Conservation (phyloP, 1,140 invertebrate species). For the Globodera rostochiensis region DNA sequence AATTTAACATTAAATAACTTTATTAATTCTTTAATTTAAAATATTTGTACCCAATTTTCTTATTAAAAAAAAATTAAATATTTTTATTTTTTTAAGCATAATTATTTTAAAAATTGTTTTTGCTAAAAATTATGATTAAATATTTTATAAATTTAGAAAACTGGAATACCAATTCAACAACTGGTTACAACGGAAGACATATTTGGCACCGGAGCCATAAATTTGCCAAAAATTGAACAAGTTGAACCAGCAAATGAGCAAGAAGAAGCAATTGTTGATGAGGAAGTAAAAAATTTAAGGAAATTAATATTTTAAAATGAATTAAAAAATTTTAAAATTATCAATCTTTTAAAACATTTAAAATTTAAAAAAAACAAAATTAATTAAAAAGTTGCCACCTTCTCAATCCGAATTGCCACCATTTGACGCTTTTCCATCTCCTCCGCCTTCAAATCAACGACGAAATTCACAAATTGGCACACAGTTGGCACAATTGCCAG, state of each 20-base stretch:
- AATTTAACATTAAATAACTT: not conserved
- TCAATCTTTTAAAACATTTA: not conserved
- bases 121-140: too few relatives aligned
- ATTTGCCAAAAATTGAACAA: not conserved
- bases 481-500: constrained; percentile 9
- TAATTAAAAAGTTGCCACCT: constrained; percentile 6
- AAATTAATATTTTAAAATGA: too few relatives aligned
- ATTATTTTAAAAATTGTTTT: too few relatives aligned
- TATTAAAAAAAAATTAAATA: not conserved
- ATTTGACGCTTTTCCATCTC: constrained; percentile 25
- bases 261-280: not conserved
- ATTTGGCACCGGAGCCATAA: not conserved
- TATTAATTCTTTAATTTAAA: not conserved
- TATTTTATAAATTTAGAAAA: not conserved
- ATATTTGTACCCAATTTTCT: not conserved
- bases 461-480: not conserved
- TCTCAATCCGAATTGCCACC: constrained; percentile 12
- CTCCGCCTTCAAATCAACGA: not conserved
- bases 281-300: not conserved
- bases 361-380: not conserved
- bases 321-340: not conserved
- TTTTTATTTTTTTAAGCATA: too few relatives aligned
- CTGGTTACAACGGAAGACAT: not conserved
- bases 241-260: not conserved
- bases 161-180: not conserved